Percentiles rank a stretch among this genome's conserved stretches.
Evolutionary conservation across 2,888 invertebrate species (phyloP).

Genomic region (Yponomeuta evonymella): DNA sequence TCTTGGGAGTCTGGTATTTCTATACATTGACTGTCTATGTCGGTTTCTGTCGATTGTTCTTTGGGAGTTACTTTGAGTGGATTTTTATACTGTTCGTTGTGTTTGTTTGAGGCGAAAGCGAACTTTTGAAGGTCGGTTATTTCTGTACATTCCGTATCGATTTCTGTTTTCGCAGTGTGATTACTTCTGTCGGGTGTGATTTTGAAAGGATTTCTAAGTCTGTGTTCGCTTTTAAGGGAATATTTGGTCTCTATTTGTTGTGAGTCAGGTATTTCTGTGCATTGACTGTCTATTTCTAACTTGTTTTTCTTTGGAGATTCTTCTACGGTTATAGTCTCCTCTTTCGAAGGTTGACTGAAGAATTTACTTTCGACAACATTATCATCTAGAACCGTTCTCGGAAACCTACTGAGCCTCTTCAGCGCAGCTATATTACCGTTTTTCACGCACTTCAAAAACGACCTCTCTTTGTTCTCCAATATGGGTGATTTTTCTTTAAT

Average conservation of each 20-base stretch:
- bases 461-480: conserved; percentile 57
- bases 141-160: neutral
- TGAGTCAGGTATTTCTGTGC: conserved; percentile 30
- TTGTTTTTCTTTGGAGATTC: conserved; percentile 26
- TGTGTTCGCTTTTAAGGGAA: neutral
- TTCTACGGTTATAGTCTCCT: conserved; percentile 24
- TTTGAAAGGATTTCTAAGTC: neutral
- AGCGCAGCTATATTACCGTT: conserved; percentile 48
- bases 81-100: neutral
- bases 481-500: conserved; percentile 57
- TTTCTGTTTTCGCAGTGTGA: neutral
- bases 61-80: neutral
- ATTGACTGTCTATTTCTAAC: conserved; percentile 31
- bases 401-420: conserved; percentile 70
- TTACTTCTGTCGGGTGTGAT: neutral
- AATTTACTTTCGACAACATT: conserved; percentile 78
- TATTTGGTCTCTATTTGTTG: conserved; percentile 20
- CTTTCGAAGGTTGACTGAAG: conserved; percentile 47
- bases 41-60: neutral
- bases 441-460: conserved; percentile 47
- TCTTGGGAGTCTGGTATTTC: conserved; percentile 32
- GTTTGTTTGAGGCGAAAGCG: neutral
- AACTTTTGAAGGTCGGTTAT: neutral
- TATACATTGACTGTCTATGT: conserved; percentile 30
- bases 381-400: conserved; percentile 57